These are phyloP conservation scores for Liparis tanakae DNA, from an alignment of 2,797 vertebrate genomes.

Conservation along the genomic window DNA sequence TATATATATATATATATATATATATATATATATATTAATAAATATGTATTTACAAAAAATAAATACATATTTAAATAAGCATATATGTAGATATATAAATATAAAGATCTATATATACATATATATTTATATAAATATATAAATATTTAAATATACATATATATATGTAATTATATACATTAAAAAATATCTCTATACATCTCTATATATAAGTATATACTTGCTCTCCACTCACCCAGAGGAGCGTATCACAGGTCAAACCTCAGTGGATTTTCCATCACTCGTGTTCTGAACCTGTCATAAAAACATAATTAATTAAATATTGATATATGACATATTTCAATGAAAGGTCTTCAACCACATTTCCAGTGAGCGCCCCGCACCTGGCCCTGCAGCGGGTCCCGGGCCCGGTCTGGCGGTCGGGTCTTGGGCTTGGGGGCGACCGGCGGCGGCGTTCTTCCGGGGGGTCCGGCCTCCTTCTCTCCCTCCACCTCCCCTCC, in stretches of 20 bases:
- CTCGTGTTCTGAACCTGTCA: conserved; percentile 53
- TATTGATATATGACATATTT: neutral
- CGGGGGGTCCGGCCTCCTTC: conserved; percentile 48
- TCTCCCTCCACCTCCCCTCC: conserved; percentile 77
- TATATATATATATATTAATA: too few relatives aligned
- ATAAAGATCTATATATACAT: too few relatives aligned
- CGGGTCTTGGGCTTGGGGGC: conserved; percentile 57
- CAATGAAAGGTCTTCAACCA: too few relatives aligned
- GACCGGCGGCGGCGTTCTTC: conserved; percentile 44
- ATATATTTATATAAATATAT: too few relatives aligned
- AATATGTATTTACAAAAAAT: too few relatives aligned
- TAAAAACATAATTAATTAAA: neutral
- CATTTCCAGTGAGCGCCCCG: neutral
- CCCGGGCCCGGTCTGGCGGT: conserved; percentile 41
- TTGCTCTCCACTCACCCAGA: conserved; percentile 30
- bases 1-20: too few relatives aligned
- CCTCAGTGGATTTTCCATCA: conserved; percentile 80
- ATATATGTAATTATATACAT: too few relatives aligned
- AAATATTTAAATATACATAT: too few relatives aligned
- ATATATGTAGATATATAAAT: too few relatives aligned
- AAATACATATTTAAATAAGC: too few relatives aligned
- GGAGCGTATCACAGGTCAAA: conserved; percentile 64
- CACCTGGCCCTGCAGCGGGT: conserved; percentile 67
- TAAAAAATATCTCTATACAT: too few relatives aligned
- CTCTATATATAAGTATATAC: neutral